Evolutionary conservation across 2,113 vertebrate genomes (phyloP).

Genomic region (Oncorhynchus clarkii): DNA sequence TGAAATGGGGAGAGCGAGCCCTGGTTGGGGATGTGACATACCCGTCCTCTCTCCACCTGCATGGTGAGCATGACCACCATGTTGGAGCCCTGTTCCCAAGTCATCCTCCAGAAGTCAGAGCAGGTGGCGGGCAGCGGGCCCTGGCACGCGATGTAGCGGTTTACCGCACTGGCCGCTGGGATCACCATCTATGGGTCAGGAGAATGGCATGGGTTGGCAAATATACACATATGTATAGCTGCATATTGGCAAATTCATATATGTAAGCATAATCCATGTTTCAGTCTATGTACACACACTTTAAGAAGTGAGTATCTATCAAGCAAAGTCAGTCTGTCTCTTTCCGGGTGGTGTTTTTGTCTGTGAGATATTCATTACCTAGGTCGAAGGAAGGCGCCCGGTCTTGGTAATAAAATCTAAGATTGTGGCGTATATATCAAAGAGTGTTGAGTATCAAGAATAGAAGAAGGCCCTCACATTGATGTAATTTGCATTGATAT

Average conservation of each 20-base stretch:
- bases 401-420: too few species aligned
- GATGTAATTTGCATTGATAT: conserved; percentile 99
- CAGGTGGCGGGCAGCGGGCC: conserved; percentile 95
- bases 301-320: too few species aligned
- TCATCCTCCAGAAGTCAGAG: conserved; percentile 98
- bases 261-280: too few species aligned
- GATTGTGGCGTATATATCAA: background rate
- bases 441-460: background rate
- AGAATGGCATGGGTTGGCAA: background rate
- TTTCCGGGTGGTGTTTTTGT: background rate
- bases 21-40: conserved; percentile 62
- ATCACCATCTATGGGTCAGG: conserved; percentile 88
- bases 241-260: background rate
- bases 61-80: conserved; percentile 99
- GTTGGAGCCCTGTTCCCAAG: conserved; percentile 95
- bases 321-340: too few species aligned
- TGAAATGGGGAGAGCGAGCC: background rate
- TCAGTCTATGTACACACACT: too few species aligned
- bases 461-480: conserved; percentile 82
- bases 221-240: background rate
- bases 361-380: background rate
- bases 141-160: conserved; percentile 98
- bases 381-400: too few species aligned
- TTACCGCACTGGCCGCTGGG: conserved; percentile 94
- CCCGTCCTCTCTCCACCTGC: conserved; percentile 94